Evolutionary conservation across 2,113 vertebrate species (phyloP).

Genomic region (Actenoides hombroni): DNA sequence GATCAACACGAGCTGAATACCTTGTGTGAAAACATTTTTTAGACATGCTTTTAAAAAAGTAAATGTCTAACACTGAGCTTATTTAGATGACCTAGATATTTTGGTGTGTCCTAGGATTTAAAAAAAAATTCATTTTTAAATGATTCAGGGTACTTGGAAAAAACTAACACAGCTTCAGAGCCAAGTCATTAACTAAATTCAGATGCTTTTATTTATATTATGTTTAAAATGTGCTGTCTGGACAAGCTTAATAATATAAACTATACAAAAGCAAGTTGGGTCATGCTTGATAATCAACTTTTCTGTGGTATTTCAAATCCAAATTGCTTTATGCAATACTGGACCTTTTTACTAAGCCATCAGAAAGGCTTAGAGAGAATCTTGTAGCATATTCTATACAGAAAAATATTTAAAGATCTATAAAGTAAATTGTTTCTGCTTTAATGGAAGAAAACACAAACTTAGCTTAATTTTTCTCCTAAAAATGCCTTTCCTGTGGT

Average conservation of each 20-base stretch:
- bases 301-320: neutral
- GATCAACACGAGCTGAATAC: neutral
- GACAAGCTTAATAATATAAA: constrained; percentile 5
- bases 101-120: neutral
- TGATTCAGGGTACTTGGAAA: neutral
- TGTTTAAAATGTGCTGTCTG: neutral
- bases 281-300: neutral
- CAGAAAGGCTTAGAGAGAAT: neutral
- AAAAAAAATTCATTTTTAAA: neutral
- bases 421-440: neutral
- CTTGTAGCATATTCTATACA: neutral
- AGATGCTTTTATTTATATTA: constrained; percentile 37
- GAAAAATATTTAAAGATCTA: neutral
- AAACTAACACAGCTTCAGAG: neutral
- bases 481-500: neutral
- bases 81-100: neutral
- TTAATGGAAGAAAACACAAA: neutral
- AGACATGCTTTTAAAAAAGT: neutral
- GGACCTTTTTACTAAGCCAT: neutral
- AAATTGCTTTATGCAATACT: neutral
- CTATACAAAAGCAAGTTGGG: neutral
- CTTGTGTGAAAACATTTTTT: neutral
- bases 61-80: neutral
- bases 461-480: neutral
- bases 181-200: constrained; percentile 10